These are phyloP conservation scores for Drosophila hamatofila DNA, from an alignment of 2,888 invertebrate species.

Conservation along the genomic window DNA sequence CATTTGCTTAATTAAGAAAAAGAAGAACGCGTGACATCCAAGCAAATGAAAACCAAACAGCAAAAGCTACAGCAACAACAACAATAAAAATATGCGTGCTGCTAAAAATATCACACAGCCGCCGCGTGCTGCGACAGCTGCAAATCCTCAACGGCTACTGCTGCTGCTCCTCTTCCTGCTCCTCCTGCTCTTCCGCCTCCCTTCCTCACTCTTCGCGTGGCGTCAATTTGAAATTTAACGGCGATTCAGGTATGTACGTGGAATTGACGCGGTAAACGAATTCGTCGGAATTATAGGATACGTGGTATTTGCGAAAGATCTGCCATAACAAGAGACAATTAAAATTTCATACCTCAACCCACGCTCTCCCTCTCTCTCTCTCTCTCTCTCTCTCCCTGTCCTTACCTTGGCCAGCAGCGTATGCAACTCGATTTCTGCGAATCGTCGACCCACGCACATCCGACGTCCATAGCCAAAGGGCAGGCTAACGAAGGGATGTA, in stretches of 20 bases:
- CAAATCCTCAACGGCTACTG: constrained; percentile 6
- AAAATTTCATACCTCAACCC: constrained; percentile 1
- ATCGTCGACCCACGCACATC: constrained; percentile 92
- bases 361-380: not conserved
- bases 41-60: constrained; percentile 22
- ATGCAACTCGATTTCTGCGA: constrained; percentile 92
- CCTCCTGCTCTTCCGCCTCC: not conserved
- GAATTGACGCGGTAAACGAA: constrained; percentile 90
- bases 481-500: constrained; percentile 91
- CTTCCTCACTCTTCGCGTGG: constrained; percentile 79
- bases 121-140: constrained; percentile 41
- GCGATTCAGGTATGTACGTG: constrained; percentile 90
- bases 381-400: not conserved
- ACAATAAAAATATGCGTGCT: constrained; percentile 1
- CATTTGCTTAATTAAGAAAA: constrained; percentile 68
- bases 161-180: constrained; percentile 2
- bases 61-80: not conserved
- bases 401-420: constrained; percentile 90
- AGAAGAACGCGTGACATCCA: constrained; percentile 23
- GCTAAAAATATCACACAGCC: constrained; percentile 70
- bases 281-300: constrained; percentile 89
- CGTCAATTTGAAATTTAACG: constrained; percentile 89
- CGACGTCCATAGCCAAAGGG: constrained; percentile 92
- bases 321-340: constrained; percentile 79
- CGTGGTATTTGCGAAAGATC: constrained; percentile 90